Evolutionary conservation across 2,888 invertebrate species (phyloP).

Genomic region (Auanema freiburgensis): DNA sequence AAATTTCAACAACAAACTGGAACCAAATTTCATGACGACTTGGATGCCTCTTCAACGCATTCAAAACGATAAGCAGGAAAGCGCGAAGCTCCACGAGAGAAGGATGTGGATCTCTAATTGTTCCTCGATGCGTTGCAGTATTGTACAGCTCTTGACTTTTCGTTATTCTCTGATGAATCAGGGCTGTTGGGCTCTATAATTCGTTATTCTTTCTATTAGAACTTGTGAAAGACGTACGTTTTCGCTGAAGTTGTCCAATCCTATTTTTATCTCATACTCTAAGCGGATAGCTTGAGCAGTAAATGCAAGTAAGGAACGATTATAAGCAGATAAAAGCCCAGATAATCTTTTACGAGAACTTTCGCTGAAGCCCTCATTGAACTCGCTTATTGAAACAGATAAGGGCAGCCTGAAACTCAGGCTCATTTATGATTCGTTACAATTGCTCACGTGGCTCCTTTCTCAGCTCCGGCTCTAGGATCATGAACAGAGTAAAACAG

Average conservation of each 20-base stretch:
- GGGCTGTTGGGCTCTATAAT: constrained; percentile 14
- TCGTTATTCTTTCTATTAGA: too few relatives aligned
- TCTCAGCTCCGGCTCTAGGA: constrained; percentile 17
- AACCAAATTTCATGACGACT: constrained; percentile 79
- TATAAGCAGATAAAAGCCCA: constrained; percentile 53
- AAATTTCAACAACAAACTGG: constrained; percentile 77
- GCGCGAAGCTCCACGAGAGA: constrained; percentile 75
- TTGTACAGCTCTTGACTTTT: constrained; percentile 52
- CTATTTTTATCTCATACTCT: constrained; percentile 56
- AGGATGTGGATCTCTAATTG: constrained; percentile 49
- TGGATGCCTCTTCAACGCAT: constrained; percentile 72
- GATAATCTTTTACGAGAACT: constrained; percentile 35
- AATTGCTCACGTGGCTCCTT: constrained; percentile 3
- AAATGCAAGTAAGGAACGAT: constrained; percentile 56
- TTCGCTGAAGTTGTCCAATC: constrained; percentile 40
- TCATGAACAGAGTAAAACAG: constrained; percentile 73
- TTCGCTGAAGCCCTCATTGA: constrained; percentile 54
- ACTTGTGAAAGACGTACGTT: constrained; percentile 25
- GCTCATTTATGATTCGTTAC: neutral
- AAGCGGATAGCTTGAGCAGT: constrained; percentile 59
- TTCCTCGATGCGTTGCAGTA: constrained; percentile 39
- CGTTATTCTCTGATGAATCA: constrained; percentile 55
- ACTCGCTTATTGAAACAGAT: constrained; percentile 58
- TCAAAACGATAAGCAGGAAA: constrained; percentile 79
- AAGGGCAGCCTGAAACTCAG: constrained; percentile 39